These are phyloP conservation scores for Pangasius larnaudii DNA, from an alignment of 2,797 vertebrate genomes.

Conservation along the genomic window DNA sequence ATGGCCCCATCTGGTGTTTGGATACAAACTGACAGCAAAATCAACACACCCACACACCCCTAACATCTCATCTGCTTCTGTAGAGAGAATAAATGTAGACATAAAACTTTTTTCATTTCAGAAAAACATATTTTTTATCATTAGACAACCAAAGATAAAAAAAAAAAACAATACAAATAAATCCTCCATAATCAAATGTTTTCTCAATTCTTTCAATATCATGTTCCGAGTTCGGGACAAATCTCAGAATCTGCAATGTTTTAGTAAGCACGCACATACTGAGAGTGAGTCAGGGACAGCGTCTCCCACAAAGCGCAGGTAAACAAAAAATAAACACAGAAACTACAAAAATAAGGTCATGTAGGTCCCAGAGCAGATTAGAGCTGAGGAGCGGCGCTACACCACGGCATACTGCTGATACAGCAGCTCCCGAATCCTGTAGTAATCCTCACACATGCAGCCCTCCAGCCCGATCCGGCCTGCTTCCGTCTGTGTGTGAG, in stretches of 20 bases:
- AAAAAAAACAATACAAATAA: conserved; percentile 19
- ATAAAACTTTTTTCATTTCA: background rate
- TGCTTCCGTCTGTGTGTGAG: conserved; percentile 89
- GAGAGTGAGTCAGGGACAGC: conserved; percentile 16
- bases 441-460: conserved; percentile 97
- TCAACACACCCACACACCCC: background rate
- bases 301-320: conserved; percentile 48
- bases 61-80: background rate
- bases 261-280: background rate
- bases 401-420: conserved; percentile 98
- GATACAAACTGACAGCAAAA: conserved; percentile 28
- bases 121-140: conserved; percentile 52
- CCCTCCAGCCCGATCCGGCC: conserved; percentile 97
- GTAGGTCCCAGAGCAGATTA: conserved; percentile 27
- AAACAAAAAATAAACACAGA: conserved; percentile 48
- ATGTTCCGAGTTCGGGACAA: conserved; percentile 34
- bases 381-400: conserved; percentile 66
- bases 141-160: conserved; percentile 25
- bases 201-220: background rate
- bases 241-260: conserved; percentile 11
- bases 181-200: background rate
- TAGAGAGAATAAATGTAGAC: background rate
- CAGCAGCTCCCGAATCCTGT: conserved; percentile 96
- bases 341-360: conserved; percentile 58
- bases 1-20: conserved; percentile 75